phyloP scores from a whole-genome alignment of 2,113 vertebrate species.

The Ariopsis seemanni region DNA sequence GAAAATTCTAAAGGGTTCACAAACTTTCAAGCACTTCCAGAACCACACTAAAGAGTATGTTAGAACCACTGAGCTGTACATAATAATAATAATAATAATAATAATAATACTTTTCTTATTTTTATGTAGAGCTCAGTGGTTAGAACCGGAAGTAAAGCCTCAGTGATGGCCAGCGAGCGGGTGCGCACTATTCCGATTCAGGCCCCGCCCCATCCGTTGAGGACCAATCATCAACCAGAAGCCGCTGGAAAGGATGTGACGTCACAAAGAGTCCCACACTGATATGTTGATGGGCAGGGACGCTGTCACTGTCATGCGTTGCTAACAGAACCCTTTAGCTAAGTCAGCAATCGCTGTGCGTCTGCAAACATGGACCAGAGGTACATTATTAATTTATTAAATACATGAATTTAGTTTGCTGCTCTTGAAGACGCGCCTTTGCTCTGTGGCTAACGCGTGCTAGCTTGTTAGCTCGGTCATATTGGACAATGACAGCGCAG shows the following conservation, averaged over 20 bases:
- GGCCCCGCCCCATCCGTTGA: background rate
- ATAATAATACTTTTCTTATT: too few relatives aligned
- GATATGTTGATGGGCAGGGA: constrained; percentile 37
- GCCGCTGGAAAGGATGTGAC: constrained; percentile 27
- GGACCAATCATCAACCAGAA: constrained; percentile 25
- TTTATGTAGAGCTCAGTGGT: too few relatives aligned
- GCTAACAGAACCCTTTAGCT: background rate
- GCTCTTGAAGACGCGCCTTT: background rate
- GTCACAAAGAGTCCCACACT: constrained; percentile 15
- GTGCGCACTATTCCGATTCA: too few relatives aligned
- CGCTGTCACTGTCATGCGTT: background rate
- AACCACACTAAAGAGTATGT: too few relatives aligned
- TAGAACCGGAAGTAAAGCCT: too few relatives aligned
- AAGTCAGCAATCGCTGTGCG: background rate
- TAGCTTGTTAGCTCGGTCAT: constrained; percentile 10
- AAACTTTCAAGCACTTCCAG: too few relatives aligned
- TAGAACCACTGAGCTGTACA: too few relatives aligned
- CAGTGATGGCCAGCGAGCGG: too few relatives aligned
- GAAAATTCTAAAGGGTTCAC: too few relatives aligned
- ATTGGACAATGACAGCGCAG: background rate
- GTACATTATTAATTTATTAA: constrained; percentile 9
- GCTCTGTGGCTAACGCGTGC: background rate
- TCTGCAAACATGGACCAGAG: constrained; percentile 38
- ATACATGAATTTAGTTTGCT: background rate
- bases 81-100: too few relatives aligned